A percentile compares a stretch with the other conserved stretches of the same genome.
Conservation (phyloP, 2,113 vertebrate genomes). For the Spea multiplicata region DNA sequence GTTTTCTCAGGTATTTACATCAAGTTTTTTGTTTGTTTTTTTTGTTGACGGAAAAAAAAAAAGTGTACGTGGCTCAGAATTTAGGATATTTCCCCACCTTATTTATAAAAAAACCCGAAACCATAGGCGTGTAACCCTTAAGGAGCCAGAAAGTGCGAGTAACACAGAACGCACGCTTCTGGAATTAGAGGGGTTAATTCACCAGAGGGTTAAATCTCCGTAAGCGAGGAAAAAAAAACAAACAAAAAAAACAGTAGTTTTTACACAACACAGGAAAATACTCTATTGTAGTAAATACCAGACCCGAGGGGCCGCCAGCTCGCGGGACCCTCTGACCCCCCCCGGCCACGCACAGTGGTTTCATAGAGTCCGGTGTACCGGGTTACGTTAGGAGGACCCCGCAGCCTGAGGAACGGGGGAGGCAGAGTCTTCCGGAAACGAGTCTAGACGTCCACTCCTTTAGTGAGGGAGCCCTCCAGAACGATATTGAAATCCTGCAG, state of each 20-base stretch:
- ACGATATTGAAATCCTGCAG: slow-evolving; percentile 87
- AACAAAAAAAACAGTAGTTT: slow-evolving; percentile 72
- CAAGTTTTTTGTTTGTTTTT: background rate
- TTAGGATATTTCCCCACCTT: too few relatives aligned
- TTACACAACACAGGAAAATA: slow-evolving; percentile 82
- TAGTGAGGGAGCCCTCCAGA: slow-evolving; percentile 88
- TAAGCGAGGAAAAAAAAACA: background rate
- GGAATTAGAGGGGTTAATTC: too few relatives aligned
- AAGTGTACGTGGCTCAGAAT: too few relatives aligned
- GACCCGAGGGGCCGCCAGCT: slow-evolving; percentile 59
- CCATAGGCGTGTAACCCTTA: too few relatives aligned
- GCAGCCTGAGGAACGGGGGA: background rate
- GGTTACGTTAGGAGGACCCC: background rate
- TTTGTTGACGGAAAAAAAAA: too few relatives aligned
- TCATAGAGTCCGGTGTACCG: slow-evolving; percentile 35
- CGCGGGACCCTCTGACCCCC: slow-evolving; percentile 1
- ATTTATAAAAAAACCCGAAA: too few relatives aligned
- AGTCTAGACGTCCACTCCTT: slow-evolving; percentile 89
- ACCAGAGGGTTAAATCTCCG: too few relatives aligned
- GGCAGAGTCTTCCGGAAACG: slow-evolving; percentile 7
- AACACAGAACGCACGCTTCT: too few relatives aligned
- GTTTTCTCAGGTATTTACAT: slow-evolving; percentile 55
- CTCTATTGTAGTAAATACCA: slow-evolving; percentile 76
- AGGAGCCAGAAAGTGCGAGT: too few relatives aligned
- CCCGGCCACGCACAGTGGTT: too few relatives aligned